phyloP scores from a whole-genome alignment of 2,888 invertebrate species.

The Lamellibrachia satsuma region DNA sequence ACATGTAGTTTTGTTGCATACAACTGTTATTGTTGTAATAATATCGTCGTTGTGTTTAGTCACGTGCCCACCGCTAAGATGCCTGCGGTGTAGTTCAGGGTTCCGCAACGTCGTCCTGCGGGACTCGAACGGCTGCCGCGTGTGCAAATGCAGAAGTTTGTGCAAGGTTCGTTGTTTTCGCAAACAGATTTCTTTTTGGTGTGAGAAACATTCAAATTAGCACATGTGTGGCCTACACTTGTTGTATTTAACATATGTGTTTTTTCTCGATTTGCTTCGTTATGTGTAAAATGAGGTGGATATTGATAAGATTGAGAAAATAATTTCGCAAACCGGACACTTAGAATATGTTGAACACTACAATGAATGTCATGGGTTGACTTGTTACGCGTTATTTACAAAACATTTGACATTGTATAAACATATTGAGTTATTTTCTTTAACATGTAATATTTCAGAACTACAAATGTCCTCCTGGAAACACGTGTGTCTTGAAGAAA shows the following conservation, averaged over 20 bases:
- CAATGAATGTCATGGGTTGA: too few relatives aligned
- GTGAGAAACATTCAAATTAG: background rate
- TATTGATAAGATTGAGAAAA: background rate
- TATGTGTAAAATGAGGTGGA: background rate
- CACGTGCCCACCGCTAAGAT: background rate
- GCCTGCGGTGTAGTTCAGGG: background rate
- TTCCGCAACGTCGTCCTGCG: background rate
- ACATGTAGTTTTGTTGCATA: too few relatives aligned
- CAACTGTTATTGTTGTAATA: too few relatives aligned
- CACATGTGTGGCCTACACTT: background rate
- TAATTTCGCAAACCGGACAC: background rate
- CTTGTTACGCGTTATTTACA: too few relatives aligned
- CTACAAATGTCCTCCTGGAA: background rate
- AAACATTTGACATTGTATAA: too few relatives aligned
- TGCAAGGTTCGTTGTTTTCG: background rate
- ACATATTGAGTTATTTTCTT: background rate
- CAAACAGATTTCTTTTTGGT: background rate
- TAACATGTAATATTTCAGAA: background rate
- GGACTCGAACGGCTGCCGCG: background rate
- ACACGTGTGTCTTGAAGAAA: background rate
- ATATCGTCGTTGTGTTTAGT: background rate
- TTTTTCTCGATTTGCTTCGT: background rate
- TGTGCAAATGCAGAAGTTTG: conserved; percentile 7
- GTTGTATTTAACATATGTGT: background rate
- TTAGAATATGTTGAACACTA: too few relatives aligned